phyloP scores from a whole-genome alignment of 2,797 vertebrate species.

The Coccyzus lansbergi region DNA sequence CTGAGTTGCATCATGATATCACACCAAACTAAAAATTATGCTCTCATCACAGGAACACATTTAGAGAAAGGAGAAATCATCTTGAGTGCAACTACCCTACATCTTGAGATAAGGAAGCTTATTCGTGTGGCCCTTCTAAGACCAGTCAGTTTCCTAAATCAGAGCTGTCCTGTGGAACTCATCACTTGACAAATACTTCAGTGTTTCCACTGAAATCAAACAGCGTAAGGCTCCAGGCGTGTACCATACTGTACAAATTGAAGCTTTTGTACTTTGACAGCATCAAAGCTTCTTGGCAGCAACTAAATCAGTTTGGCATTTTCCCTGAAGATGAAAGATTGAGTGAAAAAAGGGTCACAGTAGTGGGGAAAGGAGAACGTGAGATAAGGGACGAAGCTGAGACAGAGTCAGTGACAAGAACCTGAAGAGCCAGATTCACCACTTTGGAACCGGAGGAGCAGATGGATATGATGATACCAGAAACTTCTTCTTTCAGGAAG shows the following conservation, averaged over 20 bases:
- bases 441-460: not conserved
- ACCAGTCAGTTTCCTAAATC: not conserved
- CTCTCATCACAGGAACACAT: not conserved
- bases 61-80: not conserved
- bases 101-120: not conserved
- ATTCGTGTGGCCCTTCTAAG: not conserved
- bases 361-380: not conserved
- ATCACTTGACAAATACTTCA: not conserved
- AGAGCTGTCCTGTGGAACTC: not conserved
- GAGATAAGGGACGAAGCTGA: not conserved
- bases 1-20: not conserved
- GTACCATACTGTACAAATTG: not conserved
- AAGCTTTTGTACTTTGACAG: not conserved
- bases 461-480: not conserved
- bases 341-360: not conserved
- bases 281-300: not conserved
- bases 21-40: not conserved
- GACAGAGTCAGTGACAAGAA: not conserved
- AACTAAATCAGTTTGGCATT: not conserved
- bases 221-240: not conserved
- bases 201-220: not conserved
- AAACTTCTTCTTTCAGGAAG: not conserved
- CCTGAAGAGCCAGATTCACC: not conserved
- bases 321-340: not conserved
- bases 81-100: not conserved